These are phyloP conservation scores for Taphrorychus bicolor DNA, from an alignment of 2,888 invertebrate species.

Conservation along the genomic window DNA sequence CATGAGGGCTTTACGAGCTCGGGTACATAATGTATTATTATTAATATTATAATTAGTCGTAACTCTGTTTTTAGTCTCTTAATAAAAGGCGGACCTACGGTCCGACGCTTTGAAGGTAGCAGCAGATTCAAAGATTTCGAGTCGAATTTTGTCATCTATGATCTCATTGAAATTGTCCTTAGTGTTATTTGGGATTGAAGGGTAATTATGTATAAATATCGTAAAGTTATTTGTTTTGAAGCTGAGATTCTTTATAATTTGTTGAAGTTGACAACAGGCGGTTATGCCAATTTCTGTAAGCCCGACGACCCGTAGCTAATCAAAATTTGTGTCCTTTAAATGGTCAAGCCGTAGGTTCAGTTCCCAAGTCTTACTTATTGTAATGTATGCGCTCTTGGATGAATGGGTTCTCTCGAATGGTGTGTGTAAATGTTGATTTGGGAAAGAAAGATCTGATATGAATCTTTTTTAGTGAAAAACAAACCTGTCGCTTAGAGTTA, in stretches of 20 bases:
- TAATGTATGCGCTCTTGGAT: conserved; percentile 27
- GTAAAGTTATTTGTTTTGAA: no score
- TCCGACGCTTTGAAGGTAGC: background rate
- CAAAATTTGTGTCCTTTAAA: conserved; percentile 8
- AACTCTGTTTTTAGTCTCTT: conserved; percentile 45
- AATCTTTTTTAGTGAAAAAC: conserved; percentile 39
- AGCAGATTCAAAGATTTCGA: no score
- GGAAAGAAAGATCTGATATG: conserved; percentile 18
- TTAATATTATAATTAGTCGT: conserved; percentile 51
- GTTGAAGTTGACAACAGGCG: no score
- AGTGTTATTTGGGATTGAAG: no score
- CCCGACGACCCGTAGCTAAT: no score
- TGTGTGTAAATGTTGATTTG: conserved; percentile 19
- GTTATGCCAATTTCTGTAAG: no score
- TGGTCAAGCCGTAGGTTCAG: conserved; percentile 6
- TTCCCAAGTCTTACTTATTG: conserved; percentile 30
- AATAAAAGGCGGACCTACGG: conserved; percentile 14
- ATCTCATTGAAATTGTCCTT: no score
- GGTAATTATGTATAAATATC: no score
- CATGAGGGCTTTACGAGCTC: conserved; percentile 31
- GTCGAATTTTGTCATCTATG: no score
- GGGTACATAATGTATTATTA: conserved; percentile 60
- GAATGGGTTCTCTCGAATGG: conserved; percentile 36
- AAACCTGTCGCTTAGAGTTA: conserved; percentile 35
- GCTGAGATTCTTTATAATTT: no score